A percentile compares a stretch with the other conserved stretches of the same genome.
Conservation (phyloP, 1,140 invertebrate genomes). For the Odontomachus brunneus region DNA sequence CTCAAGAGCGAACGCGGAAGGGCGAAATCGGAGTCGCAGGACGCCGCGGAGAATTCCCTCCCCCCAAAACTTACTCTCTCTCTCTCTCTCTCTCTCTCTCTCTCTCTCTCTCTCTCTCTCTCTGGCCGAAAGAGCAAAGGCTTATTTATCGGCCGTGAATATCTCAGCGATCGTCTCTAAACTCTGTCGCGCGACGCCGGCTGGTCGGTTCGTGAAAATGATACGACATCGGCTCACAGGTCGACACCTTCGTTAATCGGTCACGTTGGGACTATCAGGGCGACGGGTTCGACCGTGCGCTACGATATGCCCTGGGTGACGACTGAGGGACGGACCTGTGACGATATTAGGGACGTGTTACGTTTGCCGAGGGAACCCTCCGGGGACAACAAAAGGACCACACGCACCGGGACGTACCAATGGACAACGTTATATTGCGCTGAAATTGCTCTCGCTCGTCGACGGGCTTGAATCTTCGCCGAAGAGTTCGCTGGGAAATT, state of each 20-base stretch:
- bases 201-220: constrained; percentile 44
- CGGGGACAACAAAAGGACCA: constrained; percentile 82
- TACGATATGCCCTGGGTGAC: constrained; percentile 72
- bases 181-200: background rate
- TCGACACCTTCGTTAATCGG: constrained; percentile 79
- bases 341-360: constrained; percentile 84
- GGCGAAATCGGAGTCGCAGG: no score
- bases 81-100: no score
- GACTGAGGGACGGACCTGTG: constrained; percentile 75
- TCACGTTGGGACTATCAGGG: constrained; percentile 76
- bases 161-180: background rate
- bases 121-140: no score
- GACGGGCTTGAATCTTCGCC: constrained; percentile 48
- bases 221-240: constrained; percentile 65
- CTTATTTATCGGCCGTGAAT: background rate
- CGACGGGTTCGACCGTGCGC: constrained; percentile 64
- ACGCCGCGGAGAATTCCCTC: no score
- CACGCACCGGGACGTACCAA: constrained; percentile 79
- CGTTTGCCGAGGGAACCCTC: constrained; percentile 80
- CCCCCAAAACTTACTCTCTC: no score
- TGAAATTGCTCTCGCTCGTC: constrained; percentile 77
- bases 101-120: no score
- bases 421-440: constrained; percentile 81
- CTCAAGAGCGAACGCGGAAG: background rate
- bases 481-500: constrained; percentile 20